Evolutionary conservation across 2,797 vertebrate genomes (phyloP), one percentile per base, ranked within the genome.

Genomic region (Gymnopithys bicolor): DNA sequence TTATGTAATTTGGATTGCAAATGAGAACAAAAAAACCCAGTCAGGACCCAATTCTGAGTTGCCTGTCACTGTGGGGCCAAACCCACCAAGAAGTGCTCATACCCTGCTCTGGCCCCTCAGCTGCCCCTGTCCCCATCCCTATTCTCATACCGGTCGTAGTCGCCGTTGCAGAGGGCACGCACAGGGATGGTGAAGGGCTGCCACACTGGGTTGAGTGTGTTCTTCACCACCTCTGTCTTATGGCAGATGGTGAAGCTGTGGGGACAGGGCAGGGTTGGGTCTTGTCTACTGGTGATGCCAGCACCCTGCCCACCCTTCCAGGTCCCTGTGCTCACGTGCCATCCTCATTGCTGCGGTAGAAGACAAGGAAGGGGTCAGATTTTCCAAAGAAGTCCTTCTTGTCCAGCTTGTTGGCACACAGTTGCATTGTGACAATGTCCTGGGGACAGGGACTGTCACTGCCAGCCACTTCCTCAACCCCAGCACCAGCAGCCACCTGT

Each of bases 311-410:
- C 45, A 5, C 55, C 85, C 87, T 25, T 3, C 35, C 3, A 2
- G 30, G 19, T 59, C 87, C 84, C 89, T 30, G 7, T 3, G 19
- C 97, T 94, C 94, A 99, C 99, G 99, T 99, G 98, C 99, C 99
- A 2, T 99, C 99, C 95, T 99, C 99, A 7, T 99, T 99, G 97
- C 99, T 99, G 93, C 99, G 98, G 94, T 99, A 99, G 98, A 99
- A 99, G 89, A 99, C 99, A 35, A 99, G 98, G 97, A 99, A 99
- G 43, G 99, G 99, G 96, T 99, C 99, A 0, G 99, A 99, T 97
- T 99, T 99, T 79, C 99, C 99, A 8, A 99, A 99, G 97, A 99
- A 99, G 96, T 99, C 99, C 96, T 99, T 99, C 96, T 99, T 99
- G 98, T 99, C 99, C 96, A 99, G 97, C 97, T 99, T 99, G 98